phyloP scores from a whole-genome alignment of 2,888 invertebrate genomes.

The Agelastica alni region DNA sequence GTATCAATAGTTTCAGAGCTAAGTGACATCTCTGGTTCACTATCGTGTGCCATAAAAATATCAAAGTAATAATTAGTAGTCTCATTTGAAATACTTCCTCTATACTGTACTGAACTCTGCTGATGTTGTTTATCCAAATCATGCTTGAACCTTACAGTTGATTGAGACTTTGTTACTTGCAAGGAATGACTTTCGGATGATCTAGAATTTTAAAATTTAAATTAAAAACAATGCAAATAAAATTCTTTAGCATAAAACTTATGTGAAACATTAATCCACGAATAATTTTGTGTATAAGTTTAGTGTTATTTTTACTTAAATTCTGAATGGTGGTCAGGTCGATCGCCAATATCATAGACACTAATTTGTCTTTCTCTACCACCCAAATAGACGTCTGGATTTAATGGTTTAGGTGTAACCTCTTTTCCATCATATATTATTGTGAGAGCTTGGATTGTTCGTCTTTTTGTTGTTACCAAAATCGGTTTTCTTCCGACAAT shows the following conservation, averaged over 20 bases:
- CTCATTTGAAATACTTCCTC: constrained; percentile 18
- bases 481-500: constrained; percentile 26
- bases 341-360: constrained; percentile 30
- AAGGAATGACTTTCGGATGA: constrained; percentile 7
- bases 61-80: constrained; percentile 20
- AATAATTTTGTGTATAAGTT: no score
- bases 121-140: constrained; percentile 15
- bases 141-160: constrained; percentile 27
- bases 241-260: no score
- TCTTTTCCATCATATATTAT: constrained; percentile 42
- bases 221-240: no score
- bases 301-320: constrained; percentile 1
- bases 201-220: no score
- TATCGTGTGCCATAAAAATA: constrained; percentile 14
- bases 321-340: background rate
- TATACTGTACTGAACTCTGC: constrained; percentile 13
- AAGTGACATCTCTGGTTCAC: background rate
- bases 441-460: constrained; percentile 15
- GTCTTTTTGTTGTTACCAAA: constrained; percentile 19
- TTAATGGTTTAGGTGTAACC: constrained; percentile 56
- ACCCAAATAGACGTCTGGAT: constrained; percentile 47
- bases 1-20: background rate
- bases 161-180: constrained; percentile 25
- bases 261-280: no score
- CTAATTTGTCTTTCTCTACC: constrained; percentile 50